These are phyloP conservation scores for Mus spicilegus DNA, from an alignment of 2,113 vertebrate species.

Conservation along the genomic window DNA sequence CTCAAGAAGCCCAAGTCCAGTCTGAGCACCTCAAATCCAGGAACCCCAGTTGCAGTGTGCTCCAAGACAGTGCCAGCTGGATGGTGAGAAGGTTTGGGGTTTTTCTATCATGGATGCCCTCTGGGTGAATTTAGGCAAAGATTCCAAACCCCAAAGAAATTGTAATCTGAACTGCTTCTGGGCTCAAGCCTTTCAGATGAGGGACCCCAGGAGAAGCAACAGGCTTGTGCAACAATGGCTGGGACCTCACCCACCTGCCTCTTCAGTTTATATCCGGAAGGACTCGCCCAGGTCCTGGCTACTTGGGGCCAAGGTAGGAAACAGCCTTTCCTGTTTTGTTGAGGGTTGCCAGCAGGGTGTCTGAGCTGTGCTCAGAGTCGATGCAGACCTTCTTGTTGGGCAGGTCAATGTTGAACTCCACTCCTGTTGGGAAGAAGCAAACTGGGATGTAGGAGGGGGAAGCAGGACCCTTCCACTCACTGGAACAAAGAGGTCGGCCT, in stretches of 20 bases:
- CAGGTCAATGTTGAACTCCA: conserved; percentile 95
- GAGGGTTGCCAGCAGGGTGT: conserved; percentile 91
- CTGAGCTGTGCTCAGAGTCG: conserved; percentile 90
- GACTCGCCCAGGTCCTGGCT: conserved; percentile 27
- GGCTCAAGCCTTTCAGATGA: no score
- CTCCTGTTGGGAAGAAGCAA: conserved; percentile 85
- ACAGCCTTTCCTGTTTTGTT: conserved; percentile 95
- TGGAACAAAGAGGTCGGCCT: neutral
- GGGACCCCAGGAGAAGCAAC: neutral
- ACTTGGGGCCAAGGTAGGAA: conserved; percentile 91
- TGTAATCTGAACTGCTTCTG: neutral
- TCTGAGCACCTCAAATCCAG: neutral
- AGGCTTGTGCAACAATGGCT: neutral
- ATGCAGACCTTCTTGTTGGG: conserved; percentile 95
- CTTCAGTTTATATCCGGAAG: neutral
- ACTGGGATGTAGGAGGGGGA: neutral
- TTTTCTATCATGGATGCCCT: neutral
- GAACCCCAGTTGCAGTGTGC: neutral
- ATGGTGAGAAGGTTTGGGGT: neutral
- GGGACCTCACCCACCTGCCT: conserved; percentile 50
- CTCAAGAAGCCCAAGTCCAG: neutral
- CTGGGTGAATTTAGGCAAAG: neutral
- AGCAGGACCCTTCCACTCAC: neutral
- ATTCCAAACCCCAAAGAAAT: neutral
- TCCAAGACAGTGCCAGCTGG: neutral